phyloP scores from a whole-genome alignment of 1,140 invertebrate species.

The Nixonia krombeini region DNA sequence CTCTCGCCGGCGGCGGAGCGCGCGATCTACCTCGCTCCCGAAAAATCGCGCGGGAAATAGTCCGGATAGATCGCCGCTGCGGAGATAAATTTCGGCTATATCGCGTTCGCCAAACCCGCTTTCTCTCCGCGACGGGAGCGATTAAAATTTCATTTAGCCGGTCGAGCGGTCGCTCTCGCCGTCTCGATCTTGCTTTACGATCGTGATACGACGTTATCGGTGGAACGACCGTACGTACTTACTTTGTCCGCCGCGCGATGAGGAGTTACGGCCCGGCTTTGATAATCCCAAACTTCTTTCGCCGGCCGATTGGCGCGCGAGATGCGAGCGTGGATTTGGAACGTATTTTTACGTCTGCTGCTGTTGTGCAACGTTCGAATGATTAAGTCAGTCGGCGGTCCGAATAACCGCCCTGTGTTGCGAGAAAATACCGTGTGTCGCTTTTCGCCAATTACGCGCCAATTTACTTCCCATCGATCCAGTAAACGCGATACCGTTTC shows the following conservation, averaged over 20 bases:
- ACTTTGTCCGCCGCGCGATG: slow-evolving; percentile 49
- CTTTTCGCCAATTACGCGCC: too few species aligned
- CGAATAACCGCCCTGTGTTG: slow-evolving; percentile 29
- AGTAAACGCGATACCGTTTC: too few species aligned
- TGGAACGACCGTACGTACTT: slow-evolving; percentile 50
- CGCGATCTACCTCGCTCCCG: background rate
- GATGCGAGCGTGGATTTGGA: slow-evolving; percentile 47
- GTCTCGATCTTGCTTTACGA: slow-evolving; percentile 52
- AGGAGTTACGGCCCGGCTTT: slow-evolving; percentile 48
- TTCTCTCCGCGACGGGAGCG: too few species aligned
- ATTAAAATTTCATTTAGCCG: slow-evolving; percentile 46
- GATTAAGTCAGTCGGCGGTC: slow-evolving; percentile 16
- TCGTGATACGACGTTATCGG: slow-evolving; percentile 48
- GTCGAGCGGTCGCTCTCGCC: background rate
- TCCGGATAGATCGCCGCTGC: too few species aligned
- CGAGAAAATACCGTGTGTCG: too few species aligned
- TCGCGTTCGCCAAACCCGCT: background rate
- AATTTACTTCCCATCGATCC: too few species aligned
- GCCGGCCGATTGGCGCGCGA: slow-evolving; percentile 45
- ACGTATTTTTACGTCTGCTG: too few species aligned
- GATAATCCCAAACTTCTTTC: slow-evolving; percentile 48
- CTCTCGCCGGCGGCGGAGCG: too few species aligned
- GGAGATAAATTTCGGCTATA: background rate
- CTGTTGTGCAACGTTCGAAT: too few species aligned
- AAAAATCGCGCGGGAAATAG: background rate